Evolutionary conservation across 2,888 invertebrate species (phyloP), one percentile per base, ranked within the genome.

Genomic region (Drosophila anomelani): DNA sequence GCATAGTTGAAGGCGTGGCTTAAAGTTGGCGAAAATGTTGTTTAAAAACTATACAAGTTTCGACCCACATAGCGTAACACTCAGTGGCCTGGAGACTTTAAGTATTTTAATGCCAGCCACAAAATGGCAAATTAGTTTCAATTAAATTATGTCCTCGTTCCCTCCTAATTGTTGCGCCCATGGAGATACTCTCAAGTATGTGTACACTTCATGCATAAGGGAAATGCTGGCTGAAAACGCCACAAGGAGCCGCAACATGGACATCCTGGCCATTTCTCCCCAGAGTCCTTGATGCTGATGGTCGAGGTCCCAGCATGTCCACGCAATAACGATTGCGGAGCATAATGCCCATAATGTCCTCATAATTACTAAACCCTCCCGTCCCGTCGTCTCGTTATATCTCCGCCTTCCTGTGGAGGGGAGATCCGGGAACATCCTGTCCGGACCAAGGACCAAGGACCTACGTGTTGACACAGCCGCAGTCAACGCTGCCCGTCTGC

Each of bases 41-140:
- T 10, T 26, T 1, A 8, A 54, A 55, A 56, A 10, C 39, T 17
- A n/a, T n/a, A 34, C 23, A n/a, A 41, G 67, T n/a, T 51, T 57
- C 43, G 54, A 76, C 76, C 54, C 76, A 75, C 23, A 44, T 75
- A 39, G 39, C 10, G 53, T 34, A 36, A 72, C 64, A 54, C 51
- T 57, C 13, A 26, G 44, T 61, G 73, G 53, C 32, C 66, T 34
- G 43, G 26, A 38, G 10, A 56, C 49, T 69, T 87, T 75, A 81
- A 75, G 81, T 76, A 87, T 89, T 85, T 82, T 78, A 80, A 75
- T 80, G 88, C 73, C 51, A 62, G 73, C 82, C 85, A 72, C 89
- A 89, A 85, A 89, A 85, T 75, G 83, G 81, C 76, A 86, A 89
- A 91, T 91, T 91, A 91, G 90, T 90, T 90, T 91, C 90, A 90